Evolutionary conservation across 2,888 invertebrate genomes (phyloP).

Genomic region (Holacanthella duospinosa): DNA sequence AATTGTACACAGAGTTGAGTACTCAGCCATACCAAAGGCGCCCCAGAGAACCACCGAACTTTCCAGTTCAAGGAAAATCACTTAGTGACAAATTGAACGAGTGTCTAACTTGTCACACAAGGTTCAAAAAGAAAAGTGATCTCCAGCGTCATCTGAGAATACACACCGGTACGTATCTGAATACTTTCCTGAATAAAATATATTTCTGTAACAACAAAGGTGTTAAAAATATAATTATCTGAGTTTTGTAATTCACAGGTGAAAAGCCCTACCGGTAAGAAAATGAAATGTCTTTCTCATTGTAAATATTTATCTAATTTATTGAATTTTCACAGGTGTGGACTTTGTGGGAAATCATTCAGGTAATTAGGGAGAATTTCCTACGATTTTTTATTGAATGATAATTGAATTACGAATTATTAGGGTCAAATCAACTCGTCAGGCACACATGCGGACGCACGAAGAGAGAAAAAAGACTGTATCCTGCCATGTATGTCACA

Average conservation of each 20-base stretch:
- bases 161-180: too few relatives aligned
- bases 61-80: background rate
- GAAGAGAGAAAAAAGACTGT: constrained; percentile 47
- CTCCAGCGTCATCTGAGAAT: constrained; percentile 44
- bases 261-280: constrained; percentile 40
- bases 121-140: constrained; percentile 45
- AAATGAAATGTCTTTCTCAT: background rate
- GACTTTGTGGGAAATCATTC: constrained; percentile 42
- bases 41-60: background rate
- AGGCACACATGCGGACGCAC: constrained; percentile 53
- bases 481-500: constrained; percentile 53
- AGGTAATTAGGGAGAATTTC: background rate
- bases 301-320: background rate
- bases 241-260: too few relatives aligned
- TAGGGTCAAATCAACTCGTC: constrained; percentile 55
- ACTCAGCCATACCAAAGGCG: constrained; percentile 12
- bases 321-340: constrained; percentile 23
- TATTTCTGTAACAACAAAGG: too few relatives aligned
- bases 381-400: too few relatives aligned
- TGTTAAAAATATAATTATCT: too few relatives aligned
- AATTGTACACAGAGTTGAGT: constrained; percentile 22
- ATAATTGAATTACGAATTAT: too few relatives aligned
- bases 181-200: too few relatives aligned
- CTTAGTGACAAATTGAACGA: constrained; percentile 20
- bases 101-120: constrained; percentile 43